These are phyloP conservation scores for Boloria euphrosyne DNA, from an alignment of 2,888 invertebrate species.

Conservation along the genomic window DNA sequence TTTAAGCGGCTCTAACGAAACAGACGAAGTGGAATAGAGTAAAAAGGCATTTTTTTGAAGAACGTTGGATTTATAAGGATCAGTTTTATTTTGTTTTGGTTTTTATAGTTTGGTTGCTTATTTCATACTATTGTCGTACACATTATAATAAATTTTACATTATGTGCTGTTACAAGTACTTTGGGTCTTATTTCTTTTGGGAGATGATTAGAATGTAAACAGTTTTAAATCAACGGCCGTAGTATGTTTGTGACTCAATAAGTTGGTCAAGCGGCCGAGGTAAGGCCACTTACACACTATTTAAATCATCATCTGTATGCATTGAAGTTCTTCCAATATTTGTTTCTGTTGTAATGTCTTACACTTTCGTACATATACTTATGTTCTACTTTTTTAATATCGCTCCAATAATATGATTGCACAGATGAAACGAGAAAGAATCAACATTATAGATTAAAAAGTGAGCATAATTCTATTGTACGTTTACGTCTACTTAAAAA, in stretches of 20 bases:
- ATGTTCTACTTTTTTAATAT: neutral
- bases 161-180: conserved; percentile 53
- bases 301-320: conserved; percentile 60
- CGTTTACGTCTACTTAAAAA: no score
- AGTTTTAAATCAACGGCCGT: conserved; percentile 60
- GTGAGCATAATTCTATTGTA: no score
- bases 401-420: no score
- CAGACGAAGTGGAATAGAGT: conserved; percentile 44
- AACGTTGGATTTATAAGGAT: conserved; percentile 43
- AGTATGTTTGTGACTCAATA: conserved; percentile 59
- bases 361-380: neutral
- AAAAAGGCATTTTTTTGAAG: conserved; percentile 43
- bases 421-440: no score
- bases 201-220: conserved; percentile 66
- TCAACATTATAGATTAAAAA: no score
- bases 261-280: conserved; percentile 69
- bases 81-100: conserved; percentile 33
- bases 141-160: no score
- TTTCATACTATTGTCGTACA: conserved; percentile 3
- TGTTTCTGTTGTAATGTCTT: neutral
- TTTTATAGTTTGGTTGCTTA: conserved; percentile 17
- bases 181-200: conserved; percentile 53
- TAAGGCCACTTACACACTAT: conserved; percentile 50
- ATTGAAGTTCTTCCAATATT: conserved; percentile 29
- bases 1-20: conserved; percentile 42